Evolutionary conservation across 1,140 invertebrate genomes (phyloP), one percentile per base, ranked within the genome.

Genomic region (Trachymyrmex cornetzi): DNA sequence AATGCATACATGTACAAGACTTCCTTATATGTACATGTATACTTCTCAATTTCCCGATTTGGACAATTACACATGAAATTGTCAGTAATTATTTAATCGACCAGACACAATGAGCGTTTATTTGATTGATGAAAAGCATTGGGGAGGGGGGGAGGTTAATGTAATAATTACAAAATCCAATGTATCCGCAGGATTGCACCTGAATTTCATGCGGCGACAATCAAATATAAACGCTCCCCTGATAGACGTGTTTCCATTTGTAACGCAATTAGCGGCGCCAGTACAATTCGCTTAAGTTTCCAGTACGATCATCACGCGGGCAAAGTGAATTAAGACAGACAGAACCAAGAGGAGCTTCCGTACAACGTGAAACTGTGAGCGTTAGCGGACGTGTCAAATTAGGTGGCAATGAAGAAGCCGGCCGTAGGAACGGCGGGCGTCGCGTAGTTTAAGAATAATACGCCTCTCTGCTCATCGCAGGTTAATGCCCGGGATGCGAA

Each of bases 401-500:
- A 90, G 80, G 63, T 72, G 85, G 87, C 85, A 89, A 91, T 88
- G 80, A 50, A 77, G 79, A 61, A 64, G n/a, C 38, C 38, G 66
- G 30, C 24, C 16, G 48, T 74, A 59, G 48, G 16, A 61, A 55
- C 30, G 27, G 77, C 55, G 27, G 34, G 87, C 63, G 71, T 77
- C 55, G 89, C 69, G 84, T 77, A 69, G 22, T 91, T 91, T 89
- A 91, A 85, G 85, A 91, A 91, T 89, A 89, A 90, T 90, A 79
- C 44, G 57, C 44, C 24, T 50, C 24, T 50, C 85, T 48, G 71
- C 84, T 90, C 87, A 14, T 66, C 63, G 87, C 27, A 79, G 66
- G 88, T 92, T 92, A 92, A 92, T 88, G 87, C 71, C 80, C 71
- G 77, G 77, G 87, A 92, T 88, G 86, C 81, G 90, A 87, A 88